These are phyloP conservation scores for Aethina tumida DNA, from an alignment of 1,140 invertebrate species.

Conservation along the genomic window DNA sequence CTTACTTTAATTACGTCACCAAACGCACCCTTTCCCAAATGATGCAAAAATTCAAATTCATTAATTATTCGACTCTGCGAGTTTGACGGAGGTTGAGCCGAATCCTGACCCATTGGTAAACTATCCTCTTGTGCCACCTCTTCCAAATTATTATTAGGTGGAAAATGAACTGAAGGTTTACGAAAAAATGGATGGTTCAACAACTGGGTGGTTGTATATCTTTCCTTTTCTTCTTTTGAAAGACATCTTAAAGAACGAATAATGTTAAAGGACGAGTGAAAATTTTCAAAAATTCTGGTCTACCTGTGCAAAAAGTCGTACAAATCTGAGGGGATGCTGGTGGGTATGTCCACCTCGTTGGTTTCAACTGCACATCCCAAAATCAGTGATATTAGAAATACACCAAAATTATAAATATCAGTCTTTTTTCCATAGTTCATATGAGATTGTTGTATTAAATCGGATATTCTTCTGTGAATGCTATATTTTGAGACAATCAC, in stretches of 20 bases:
- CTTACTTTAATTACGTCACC: conserved; percentile 89
- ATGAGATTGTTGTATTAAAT: conserved; percentile 39
- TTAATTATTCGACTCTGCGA: conserved; percentile 62
- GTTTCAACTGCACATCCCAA: conserved; percentile 38
- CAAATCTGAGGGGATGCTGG: conserved; percentile 45
- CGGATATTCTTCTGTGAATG: conserved; percentile 52
- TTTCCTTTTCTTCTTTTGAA: conserved; percentile 48
- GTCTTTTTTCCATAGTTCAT: conserved; percentile 56
- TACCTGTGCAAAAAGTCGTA: conserved; percentile 61
- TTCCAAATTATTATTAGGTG: conserved; percentile 28
- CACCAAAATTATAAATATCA: conserved; percentile 60
- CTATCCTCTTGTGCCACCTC: conserved; percentile 18
- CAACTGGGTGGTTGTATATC: conserved; percentile 58
- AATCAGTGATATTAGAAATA: conserved; percentile 46
- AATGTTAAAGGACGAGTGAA: conserved; percentile 10
- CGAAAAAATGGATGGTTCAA: conserved; percentile 48
- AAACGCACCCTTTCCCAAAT: conserved; percentile 88
- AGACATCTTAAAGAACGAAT: conserved; percentile 45
- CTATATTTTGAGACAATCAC: conserved; percentile 59
- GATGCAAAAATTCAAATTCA: conserved; percentile 82
- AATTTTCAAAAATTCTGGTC: conserved; percentile 11
- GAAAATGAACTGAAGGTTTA: conserved; percentile 31
- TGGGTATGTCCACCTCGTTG: conserved; percentile 43
- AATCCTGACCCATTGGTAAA: conserved; percentile 17
- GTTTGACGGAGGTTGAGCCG: conserved; percentile 25